Evolutionary conservation across 2,888 invertebrate genomes (phyloP).

Genomic region (Azorinus chamasolen): DNA sequence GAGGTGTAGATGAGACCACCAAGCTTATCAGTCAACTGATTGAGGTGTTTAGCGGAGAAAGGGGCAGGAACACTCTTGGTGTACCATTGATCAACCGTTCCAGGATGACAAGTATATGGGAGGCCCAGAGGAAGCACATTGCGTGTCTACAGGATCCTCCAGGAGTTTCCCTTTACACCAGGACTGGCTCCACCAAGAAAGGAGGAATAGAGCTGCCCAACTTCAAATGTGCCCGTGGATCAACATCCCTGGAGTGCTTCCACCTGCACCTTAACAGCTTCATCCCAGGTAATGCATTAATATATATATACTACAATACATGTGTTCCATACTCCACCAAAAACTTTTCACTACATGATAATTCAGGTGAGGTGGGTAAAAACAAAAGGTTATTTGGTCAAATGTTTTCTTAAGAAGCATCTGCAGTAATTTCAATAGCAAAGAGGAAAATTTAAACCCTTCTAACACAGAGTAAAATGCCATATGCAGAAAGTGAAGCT

Average conservation of each 20-base stretch:
- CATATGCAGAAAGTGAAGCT: too few relatives aligned
- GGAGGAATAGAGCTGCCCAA: constrained; percentile 62
- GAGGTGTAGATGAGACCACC: constrained; percentile 52
- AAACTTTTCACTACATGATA: not conserved
- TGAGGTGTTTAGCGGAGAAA: constrained; percentile 37
- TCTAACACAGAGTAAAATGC: too few relatives aligned
- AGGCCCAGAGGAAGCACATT: constrained; percentile 52
- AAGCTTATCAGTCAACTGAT: constrained; percentile 49
- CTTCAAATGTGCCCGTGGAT: constrained; percentile 71
- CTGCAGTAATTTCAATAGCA: too few relatives aligned
- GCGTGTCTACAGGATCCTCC: constrained; percentile 66
- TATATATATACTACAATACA: not conserved
- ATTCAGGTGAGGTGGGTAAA: too few relatives aligned
- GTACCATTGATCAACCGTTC: constrained; percentile 55
- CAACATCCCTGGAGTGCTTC: constrained; percentile 72
- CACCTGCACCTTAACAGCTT: constrained; percentile 68
- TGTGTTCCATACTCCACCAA: not conserved
- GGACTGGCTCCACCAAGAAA: constrained; percentile 49
- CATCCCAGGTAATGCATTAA: constrained; percentile 63
- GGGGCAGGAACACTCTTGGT: constrained; percentile 53
- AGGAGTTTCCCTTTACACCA: constrained; percentile 43
- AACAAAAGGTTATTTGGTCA: too few relatives aligned
- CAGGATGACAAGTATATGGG: constrained; percentile 60
- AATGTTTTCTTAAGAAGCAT: too few relatives aligned
- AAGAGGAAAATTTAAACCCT: too few relatives aligned